Base-by-base conservation (phyloP, 2,113 vertebrate genomes). In the Saguinus imperator region DNA sequence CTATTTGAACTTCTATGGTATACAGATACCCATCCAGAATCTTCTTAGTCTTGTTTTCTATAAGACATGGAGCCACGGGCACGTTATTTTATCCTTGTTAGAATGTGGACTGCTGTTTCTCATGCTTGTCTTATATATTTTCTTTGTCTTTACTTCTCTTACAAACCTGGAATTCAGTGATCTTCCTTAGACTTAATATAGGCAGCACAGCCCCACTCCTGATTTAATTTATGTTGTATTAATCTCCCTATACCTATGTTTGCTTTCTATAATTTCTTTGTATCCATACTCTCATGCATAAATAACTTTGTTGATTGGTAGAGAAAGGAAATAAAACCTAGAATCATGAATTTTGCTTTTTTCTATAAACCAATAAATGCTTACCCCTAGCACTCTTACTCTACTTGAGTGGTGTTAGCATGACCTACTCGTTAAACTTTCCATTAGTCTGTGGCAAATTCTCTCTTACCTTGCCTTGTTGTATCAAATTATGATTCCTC, bases 121-220 rank as follows among this genome's bases (percentile, higher is more conserved):
- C 32, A 16, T 1, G 0, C 32, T 1, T 32, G 1, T 4, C 3
- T 18, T 32, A 9, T 1, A 8, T 35, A 48, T 58, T 73, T 48
- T 45, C 13, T 14, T 79, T 20, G 16, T 75, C 4, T 12, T 75
- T 61, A 43, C 13, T 94, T 73, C 18, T 91, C 43, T 89, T 89
- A 7, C 3, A 40, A 88, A 82, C 18, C 32, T 76, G 27, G 11
- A 20, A 52, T 80, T 87, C 29, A 18, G n/a, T 23, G 70, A 2
- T 82, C 32, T 55, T 64, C 35, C 25, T 92, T 92, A 23, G 3
- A 73, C 16, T 10, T 32, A 18, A 8, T 21, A 12, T 61, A 50
- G 12, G 50, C 0, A 45, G 4, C 12, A 14, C 7, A 75, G 61
- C 8, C 4, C 13, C 9, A 6, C 29, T 16, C 75, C 2, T 8